Conservation (phyloP, 2,797 vertebrate species). For the Bradypodion ventrale region DNA sequence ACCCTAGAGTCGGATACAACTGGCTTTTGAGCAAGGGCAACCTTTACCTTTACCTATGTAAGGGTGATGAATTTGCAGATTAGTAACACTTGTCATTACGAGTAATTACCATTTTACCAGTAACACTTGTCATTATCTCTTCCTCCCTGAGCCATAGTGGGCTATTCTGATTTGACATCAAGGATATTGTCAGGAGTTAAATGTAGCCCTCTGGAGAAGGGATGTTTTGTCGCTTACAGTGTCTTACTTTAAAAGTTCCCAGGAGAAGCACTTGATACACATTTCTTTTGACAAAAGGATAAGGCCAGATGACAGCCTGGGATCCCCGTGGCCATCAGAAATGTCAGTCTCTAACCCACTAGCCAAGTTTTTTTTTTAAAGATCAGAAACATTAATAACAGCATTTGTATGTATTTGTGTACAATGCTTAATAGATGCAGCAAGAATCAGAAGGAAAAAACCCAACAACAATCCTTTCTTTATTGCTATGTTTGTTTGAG, state of each 20-base stretch:
- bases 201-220: conserved; percentile 68
- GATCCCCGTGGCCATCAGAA: conserved; percentile 56
- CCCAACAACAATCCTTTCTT: conserved; percentile 38
- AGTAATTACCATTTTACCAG: conserved; percentile 74
- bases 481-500: conserved; percentile 37
- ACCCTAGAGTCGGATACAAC: no score
- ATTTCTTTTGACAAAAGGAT: conserved; percentile 70
- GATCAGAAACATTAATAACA: conserved; percentile 64
- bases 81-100: conserved; percentile 62
- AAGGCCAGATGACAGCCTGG: conserved; percentile 67
- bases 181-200: conserved; percentile 68
- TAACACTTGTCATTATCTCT: conserved; percentile 74
- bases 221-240: conserved; percentile 50
- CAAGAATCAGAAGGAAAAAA: conserved; percentile 53
- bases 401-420: conserved; percentile 58
- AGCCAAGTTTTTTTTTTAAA: conserved; percentile 66
- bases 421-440: conserved; percentile 52
- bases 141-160: conserved; percentile 70
- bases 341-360: conserved; percentile 55
- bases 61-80: conserved; percentile 60
- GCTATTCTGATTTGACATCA: conserved; percentile 72
- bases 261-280: conserved; percentile 60
- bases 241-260: conserved; percentile 59
- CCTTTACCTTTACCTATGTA: no score
- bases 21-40: no score